Evolutionary conservation across 2,797 vertebrate species (phyloP), one percentile per base, ranked within the genome.

Genomic region (Chelmon rostratus): DNA sequence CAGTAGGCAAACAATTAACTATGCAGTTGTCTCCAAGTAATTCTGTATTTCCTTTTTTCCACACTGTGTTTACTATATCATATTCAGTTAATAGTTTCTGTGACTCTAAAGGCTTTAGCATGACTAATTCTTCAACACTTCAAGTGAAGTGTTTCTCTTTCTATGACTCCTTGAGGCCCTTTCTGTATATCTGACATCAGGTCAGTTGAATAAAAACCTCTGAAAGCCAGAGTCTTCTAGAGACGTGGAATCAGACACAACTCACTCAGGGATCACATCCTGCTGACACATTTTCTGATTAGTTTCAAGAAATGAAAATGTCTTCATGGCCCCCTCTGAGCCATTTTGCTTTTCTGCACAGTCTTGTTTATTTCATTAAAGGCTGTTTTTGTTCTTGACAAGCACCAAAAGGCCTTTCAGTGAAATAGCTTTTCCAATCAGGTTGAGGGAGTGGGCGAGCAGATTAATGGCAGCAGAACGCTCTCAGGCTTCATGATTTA

Each of bases 381-480:
- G n/a, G 52, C n/a, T 44, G 37, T 35, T 67, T 57, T 72, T 67
- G 40, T 38, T 68, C 73, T 44, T 71, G 66, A 70, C 49, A 50
- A 53, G 66, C 52, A 49, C 56, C 72, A 58, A 42, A 57, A 71
- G 56, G 54, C 62, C 44, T 76, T 71, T 83, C 56, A 72, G 77
- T 44, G n/a, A 61, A 84, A 76, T 72, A 35, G 57, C 63, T 72
- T 79, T 76, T 76, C 64, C 61, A 73, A 81, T 81, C 69, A 70
- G 54, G 35, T 35, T 6, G 62, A 63, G 50, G 61, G 52, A 64
- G 56, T n/a, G 33, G 64, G 56, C 25, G 46, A 58, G 66, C 61
- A 68, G 75, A 85, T 81, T 75, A 85, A 81, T 72, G 61, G 79
- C 71, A 21, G 63, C 61, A 61, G 72, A 81, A 61, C 13, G 50